These are phyloP conservation scores for Copidosoma floridanum DNA, from an alignment of 1,140 invertebrate genomes.

Conservation along the genomic window DNA sequence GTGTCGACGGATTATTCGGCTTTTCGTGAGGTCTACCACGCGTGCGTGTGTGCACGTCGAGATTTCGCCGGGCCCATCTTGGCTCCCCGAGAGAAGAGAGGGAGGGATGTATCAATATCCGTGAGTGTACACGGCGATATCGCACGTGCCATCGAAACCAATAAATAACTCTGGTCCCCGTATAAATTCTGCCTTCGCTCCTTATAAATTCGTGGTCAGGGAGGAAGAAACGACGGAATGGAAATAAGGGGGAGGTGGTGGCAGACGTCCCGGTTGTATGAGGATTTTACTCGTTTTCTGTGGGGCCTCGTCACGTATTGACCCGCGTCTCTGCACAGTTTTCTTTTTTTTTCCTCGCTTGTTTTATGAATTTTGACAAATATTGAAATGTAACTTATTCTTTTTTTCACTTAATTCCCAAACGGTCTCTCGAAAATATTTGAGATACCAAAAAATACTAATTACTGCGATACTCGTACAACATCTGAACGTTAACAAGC, in stretches of 20 bases:
- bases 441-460: no score
- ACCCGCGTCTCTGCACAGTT: constrained; percentile 27
- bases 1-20: constrained; percentile 14
- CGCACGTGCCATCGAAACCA: constrained; percentile 53
- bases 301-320: constrained; percentile 32
- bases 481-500: no score
- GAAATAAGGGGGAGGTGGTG: constrained; percentile 30
- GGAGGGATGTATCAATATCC: constrained; percentile 51
- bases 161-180: constrained; percentile 51
- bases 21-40: constrained; percentile 37
- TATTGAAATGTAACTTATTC: no score
- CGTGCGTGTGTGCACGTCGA: neutral
- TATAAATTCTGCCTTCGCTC: constrained; percentile 54
- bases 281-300: constrained; percentile 57
- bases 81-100: neutral
- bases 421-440: no score
- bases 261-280: constrained; percentile 27
- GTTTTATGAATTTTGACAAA: no score
- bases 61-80: neutral
- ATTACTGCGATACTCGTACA: no score
- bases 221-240: constrained; percentile 18
- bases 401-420: no score
- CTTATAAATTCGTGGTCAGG: constrained; percentile 52
- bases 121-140: constrained; percentile 48
- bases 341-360: constrained; percentile 25